A percentile compares a stretch with the other conserved stretches of the same genome.
These are phyloP conservation scores for Sycon ciliatum DNA, from an alignment of 37 sponge, comb jelly and placozoan species.

Conservation along the genomic window DNA sequence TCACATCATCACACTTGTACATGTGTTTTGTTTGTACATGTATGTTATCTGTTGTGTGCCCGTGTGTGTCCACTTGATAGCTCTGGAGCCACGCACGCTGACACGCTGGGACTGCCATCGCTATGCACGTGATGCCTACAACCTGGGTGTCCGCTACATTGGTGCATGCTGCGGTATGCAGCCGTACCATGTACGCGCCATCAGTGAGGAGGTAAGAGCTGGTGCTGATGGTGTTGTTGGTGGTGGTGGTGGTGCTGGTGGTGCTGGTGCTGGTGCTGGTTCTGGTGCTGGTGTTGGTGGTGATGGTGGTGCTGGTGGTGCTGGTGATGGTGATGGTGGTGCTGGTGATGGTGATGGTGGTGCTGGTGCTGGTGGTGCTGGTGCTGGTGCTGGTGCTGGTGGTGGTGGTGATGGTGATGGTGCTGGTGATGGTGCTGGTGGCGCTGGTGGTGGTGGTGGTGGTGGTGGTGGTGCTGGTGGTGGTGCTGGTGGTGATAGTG, in stretches of 20 bases:
- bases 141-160: conserved; percentile 37
- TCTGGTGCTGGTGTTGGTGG: too few species aligned
- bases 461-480: too few species aligned
- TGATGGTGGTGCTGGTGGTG: conserved; percentile 1
- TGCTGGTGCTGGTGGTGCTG: too few species aligned
- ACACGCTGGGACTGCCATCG: conserved; percentile 26
- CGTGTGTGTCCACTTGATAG: conserved; percentile 5
- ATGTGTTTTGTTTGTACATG: neutral
- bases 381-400: neutral
- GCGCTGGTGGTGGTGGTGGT: too few species aligned
- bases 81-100: conserved; percentile 36
- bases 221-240: conserved; percentile 20
- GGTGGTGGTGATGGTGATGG: too few species aligned
- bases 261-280: too few species aligned
- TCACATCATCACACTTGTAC: too few species aligned
- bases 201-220: conserved; percentile 21
- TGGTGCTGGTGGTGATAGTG: too few species aligned
- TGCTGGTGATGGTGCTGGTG: too few species aligned
- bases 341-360: too few species aligned
- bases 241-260: neutral
- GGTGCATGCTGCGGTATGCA: conserved; percentile 45
- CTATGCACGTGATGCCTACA: conserved; percentile 37
- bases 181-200: conserved; percentile 38
- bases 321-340: too few species aligned
- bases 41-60: neutral